Evolutionary conservation across 2,113 vertebrate species (phyloP).

Genomic region (Apteryx mantelli): DNA sequence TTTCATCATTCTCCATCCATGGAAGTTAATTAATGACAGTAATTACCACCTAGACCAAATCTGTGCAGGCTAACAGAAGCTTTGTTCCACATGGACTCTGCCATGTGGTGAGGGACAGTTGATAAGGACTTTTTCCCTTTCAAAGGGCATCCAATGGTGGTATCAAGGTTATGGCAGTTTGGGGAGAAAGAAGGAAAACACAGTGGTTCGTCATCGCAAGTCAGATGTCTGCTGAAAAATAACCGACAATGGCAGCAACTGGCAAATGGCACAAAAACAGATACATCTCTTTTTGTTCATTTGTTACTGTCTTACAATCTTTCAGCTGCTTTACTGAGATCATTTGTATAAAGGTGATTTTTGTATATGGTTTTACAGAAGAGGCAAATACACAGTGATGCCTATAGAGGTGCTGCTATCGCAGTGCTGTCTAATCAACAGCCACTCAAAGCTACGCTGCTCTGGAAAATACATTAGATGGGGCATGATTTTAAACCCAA

Average conservation of each 20-base stretch:
- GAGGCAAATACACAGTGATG: neutral
- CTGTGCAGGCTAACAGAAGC: neutral
- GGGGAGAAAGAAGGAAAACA: neutral
- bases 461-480: neutral
- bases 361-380: neutral
- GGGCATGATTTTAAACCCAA: neutral
- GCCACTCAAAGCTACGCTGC: neutral
- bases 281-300: neutral
- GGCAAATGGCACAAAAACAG: neutral
- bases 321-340: neutral
- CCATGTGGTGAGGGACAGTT: neutral
- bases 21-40: constrained; percentile 11
- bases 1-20: neutral
- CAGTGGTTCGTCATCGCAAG: neutral
- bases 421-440: neutral
- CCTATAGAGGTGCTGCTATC: neutral
- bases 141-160: neutral
- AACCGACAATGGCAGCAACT: neutral
- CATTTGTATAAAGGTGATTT: neutral
- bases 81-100: neutral
- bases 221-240: neutral
- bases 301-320: neutral
- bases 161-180: neutral
- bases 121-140: neutral
- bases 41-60: neutral